Conservation (phyloP, 2,888 invertebrate species). For the Gasteruption jaculator region DNA sequence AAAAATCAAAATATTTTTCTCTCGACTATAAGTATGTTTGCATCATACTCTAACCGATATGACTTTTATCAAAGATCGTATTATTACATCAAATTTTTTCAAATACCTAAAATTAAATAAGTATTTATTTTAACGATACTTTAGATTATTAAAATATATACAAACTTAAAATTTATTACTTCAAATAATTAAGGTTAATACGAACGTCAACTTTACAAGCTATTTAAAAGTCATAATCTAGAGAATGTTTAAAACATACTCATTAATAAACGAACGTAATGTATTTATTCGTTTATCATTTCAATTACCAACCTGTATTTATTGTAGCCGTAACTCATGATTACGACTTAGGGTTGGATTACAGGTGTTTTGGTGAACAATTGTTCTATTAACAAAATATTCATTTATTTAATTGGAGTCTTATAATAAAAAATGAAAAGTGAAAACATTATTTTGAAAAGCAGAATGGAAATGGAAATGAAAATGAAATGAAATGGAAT, state of each 20-base stretch:
- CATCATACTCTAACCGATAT: too few relatives aligned
- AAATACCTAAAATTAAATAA: not conserved
- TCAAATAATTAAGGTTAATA: too few relatives aligned
- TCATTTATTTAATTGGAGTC: constrained; percentile 22
- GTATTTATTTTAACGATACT: too few relatives aligned
- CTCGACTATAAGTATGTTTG: too few relatives aligned
- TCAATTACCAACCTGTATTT: constrained; percentile 40
- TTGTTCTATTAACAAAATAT: constrained; percentile 30
- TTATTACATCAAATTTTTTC: not conserved
- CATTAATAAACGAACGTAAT: not conserved
- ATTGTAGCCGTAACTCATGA: constrained; percentile 43
- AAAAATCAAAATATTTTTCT: too few relatives aligned
- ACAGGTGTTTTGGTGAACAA: constrained; percentile 26
- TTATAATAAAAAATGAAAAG: not conserved
- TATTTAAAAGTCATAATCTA: too few relatives aligned
- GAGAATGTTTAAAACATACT: not conserved
- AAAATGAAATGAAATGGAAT: too few relatives aligned
- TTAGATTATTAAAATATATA: not conserved
- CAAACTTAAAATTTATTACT: too few relatives aligned
- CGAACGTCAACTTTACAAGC: too few relatives aligned
- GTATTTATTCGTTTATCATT: not conserved
- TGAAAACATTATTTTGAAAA: not conserved
- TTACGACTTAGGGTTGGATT: constrained; percentile 29
- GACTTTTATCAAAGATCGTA: constrained; percentile 6
- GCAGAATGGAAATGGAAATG: too few relatives aligned